Conservation (phyloP, 1,140 invertebrate genomes). For the Limonius californicus region DNA sequence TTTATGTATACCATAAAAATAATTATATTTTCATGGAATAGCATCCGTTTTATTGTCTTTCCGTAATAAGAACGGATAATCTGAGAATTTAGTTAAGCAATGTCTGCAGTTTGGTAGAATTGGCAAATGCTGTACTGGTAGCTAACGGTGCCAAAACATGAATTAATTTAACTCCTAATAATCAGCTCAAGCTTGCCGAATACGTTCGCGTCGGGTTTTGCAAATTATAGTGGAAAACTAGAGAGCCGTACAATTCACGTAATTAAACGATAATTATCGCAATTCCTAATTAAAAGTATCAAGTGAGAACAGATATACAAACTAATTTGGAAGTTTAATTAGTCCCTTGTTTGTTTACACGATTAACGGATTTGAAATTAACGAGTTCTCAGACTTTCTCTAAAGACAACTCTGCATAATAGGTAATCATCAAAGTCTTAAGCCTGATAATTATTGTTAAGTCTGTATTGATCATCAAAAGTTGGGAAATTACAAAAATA, state of each 20-base stretch:
- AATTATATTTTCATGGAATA: too few species aligned
- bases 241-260: slow-evolving; percentile 23
- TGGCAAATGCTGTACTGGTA: too few species aligned
- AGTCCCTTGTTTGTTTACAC: slow-evolving; percentile 1
- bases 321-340: slow-evolving; percentile 1
- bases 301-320: background rate
- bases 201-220: slow-evolving; percentile 9
- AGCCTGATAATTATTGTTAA: background rate
- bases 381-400: background rate
- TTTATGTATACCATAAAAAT: too few species aligned
- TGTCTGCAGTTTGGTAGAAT: too few species aligned
- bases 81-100: too few species aligned
- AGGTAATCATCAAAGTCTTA: background rate
- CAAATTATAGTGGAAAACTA: slow-evolving; percentile 27
- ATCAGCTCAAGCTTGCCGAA: background rate
- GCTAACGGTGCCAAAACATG: background rate
- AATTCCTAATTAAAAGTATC: slow-evolving; percentile 30
- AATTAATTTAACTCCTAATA: background rate
- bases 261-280: slow-evolving; percentile 31
- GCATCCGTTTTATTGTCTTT: too few species aligned
- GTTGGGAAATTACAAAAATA: too few species aligned
- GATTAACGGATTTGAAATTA: background rate
- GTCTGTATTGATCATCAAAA: too few species aligned
- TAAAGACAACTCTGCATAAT: background rate
- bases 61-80: too few species aligned